phyloP scores from a whole-genome alignment of 2,113 vertebrate species.

The Pungitius pungitius region DNA sequence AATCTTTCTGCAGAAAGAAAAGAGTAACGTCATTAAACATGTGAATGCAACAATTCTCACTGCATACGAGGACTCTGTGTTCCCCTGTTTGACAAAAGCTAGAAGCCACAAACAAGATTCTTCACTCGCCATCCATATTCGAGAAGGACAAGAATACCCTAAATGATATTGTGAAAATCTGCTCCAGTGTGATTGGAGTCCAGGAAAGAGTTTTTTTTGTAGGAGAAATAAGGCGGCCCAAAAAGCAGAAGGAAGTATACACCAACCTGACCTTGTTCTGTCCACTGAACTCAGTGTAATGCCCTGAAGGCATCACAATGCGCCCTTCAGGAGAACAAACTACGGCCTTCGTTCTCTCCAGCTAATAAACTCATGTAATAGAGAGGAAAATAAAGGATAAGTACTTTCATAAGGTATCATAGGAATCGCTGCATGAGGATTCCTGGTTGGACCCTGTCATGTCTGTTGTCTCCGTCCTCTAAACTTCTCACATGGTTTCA shows the following conservation, averaged over 20 bases:
- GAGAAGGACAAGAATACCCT: background rate
- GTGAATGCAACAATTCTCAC: conserved; percentile 43
- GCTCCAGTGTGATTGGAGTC: background rate
- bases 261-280: background rate
- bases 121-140: background rate
- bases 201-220: background rate
- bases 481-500: background rate
- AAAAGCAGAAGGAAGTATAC: background rate
- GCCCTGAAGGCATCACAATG: background rate
- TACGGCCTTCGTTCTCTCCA: background rate
- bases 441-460: background rate
- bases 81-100: conserved; percentile 46
- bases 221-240: background rate
- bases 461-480: background rate
- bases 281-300: background rate
- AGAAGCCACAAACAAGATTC: conserved; percentile 16
- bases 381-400: background rate
- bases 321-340: background rate
- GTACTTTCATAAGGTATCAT: background rate
- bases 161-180: background rate
- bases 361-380: background rate
- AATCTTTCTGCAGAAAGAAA: conserved; percentile 31
- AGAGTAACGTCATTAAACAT: conserved; percentile 23
- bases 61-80: conserved; percentile 7
- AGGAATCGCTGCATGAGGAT: background rate